Evolutionary conservation across 2,113 vertebrate genomes (phyloP), one percentile per base, ranked within the genome.

Genomic region (Antigone vipio): DNA sequence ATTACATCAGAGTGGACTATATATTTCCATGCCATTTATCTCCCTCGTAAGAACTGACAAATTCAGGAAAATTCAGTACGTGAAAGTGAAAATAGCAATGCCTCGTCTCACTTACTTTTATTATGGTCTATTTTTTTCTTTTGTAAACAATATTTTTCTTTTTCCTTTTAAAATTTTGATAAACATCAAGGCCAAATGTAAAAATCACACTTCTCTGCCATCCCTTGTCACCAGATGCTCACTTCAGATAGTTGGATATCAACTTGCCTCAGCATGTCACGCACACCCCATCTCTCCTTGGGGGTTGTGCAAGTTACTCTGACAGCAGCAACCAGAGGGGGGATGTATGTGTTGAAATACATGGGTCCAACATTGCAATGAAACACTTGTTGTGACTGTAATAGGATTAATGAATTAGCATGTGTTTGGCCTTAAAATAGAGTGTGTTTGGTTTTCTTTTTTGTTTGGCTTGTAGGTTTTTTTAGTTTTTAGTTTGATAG

Each of bases 361-460:
- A 5, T 2, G 12, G 4, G 11, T 34, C 21, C 0, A 4, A 23
- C 6, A n/a, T 16, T 16, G 8, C 56, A 83, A 15, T 47, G 14
- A 29, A 71, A 75, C 7, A 12, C 15, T 18, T 52, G 6, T 6
- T 59, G 24, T 23, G 20, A 29, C 42, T 78, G 58, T 5, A 71
- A 15, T 5, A 76, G 15, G 84, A 20, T 69, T 24, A 24, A 4
- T 62, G 32, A 85, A 69, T 42, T 72, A 47, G 7, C 22, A 42
- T 4, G 9, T 15, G 1, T 58, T 88, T 74, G 30, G 10, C 15
- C 27, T 63, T 69, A 45, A 95, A 72, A 40, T 20, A 55, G 3
- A 7, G 23, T 47, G 3, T 49, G 4, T 53, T 53, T 27, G 2
- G 0, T 38, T n/a, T 60, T 24, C 30, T 52, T 60, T 30, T 42